Evolutionary conservation across 2,888 invertebrate genomes (phyloP).

Genomic region (Clepsis dumicolana): DNA sequence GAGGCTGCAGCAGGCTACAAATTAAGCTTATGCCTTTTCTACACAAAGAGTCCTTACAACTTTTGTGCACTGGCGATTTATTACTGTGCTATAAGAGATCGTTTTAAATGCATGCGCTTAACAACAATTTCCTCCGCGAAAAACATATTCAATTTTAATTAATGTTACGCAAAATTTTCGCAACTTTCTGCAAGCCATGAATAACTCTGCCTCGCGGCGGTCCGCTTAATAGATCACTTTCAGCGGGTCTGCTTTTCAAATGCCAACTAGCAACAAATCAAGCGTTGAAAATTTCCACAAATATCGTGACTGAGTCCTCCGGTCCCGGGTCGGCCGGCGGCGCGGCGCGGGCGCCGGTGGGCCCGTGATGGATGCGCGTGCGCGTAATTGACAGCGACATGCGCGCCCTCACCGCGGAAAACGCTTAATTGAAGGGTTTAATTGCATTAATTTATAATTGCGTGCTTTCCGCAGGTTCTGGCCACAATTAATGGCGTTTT

Average conservation of each 20-base stretch:
- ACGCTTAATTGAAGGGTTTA: slow-evolving; percentile 17
- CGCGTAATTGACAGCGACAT: slow-evolving; percentile 45
- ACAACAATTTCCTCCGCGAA: background rate
- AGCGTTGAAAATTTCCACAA: slow-evolving; percentile 33
- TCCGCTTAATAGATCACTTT: slow-evolving; percentile 28
- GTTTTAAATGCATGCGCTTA: background rate
- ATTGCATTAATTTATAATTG: slow-evolving; percentile 31
- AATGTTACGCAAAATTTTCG: slow-evolving; percentile 3
- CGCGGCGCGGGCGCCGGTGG: slow-evolving; percentile 29
- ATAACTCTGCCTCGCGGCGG: background rate
- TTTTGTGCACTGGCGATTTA: background rate
- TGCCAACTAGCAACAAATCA: slow-evolving; percentile 38
- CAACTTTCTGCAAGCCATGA: background rate
- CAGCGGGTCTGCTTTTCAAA: slow-evolving; percentile 26
- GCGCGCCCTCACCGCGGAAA: slow-evolving; percentile 30
- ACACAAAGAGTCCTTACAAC: background rate
- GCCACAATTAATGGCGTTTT: slow-evolving; percentile 33
- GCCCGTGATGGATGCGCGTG: slow-evolving; percentile 37
- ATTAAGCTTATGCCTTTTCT: background rate
- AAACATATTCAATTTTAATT: slow-evolving; percentile 1
- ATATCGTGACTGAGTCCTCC: slow-evolving; percentile 31
- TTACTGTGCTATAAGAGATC: background rate
- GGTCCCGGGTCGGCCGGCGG: background rate
- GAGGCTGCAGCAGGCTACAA: background rate
- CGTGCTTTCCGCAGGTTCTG: slow-evolving; percentile 10